phyloP scores from a whole-genome alignment of 2,113 vertebrate species.

The Leptobrachium ailaonicum region DNA sequence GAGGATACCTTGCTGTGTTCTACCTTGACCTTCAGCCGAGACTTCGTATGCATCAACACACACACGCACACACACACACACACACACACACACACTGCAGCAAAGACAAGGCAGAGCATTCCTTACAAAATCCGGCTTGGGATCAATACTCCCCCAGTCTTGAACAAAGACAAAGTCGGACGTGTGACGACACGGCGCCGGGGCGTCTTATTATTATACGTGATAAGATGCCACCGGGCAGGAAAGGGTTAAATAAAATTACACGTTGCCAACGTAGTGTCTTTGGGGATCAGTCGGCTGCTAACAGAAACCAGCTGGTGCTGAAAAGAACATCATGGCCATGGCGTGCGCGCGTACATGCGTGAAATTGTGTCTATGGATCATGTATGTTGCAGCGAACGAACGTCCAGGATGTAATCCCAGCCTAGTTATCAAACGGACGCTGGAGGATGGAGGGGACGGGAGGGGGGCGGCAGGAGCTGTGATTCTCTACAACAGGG shows the following conservation, averaged over 20 bases:
- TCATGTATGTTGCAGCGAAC: background rate
- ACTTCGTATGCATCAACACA: background rate
- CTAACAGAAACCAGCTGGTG: constrained; percentile 21
- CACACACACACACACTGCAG: background rate
- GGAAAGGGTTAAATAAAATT: constrained; percentile 29
- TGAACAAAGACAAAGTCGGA: background rate
- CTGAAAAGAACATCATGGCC: background rate
- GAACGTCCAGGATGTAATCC: background rate
- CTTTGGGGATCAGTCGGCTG: constrained; percentile 14
- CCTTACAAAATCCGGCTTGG: background rate
- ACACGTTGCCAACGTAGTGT: constrained; percentile 7
- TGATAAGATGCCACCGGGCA: background rate
- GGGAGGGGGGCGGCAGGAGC: too few species aligned
- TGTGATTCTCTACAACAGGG: too few species aligned
- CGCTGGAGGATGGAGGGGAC: too few species aligned
- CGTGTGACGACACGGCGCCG: background rate
- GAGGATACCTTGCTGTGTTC: too few species aligned
- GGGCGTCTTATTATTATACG: background rate
- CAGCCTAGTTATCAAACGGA: too few species aligned
- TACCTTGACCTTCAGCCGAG: background rate
- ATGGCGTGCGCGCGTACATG: background rate
- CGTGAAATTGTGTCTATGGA: background rate
- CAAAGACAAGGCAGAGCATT: constrained; percentile 10
- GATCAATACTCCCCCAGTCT: background rate
- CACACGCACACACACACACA: too few species aligned